Conservation (phyloP, 2,888 invertebrate genomes). For the Sceliomorpha sp. region DNA sequence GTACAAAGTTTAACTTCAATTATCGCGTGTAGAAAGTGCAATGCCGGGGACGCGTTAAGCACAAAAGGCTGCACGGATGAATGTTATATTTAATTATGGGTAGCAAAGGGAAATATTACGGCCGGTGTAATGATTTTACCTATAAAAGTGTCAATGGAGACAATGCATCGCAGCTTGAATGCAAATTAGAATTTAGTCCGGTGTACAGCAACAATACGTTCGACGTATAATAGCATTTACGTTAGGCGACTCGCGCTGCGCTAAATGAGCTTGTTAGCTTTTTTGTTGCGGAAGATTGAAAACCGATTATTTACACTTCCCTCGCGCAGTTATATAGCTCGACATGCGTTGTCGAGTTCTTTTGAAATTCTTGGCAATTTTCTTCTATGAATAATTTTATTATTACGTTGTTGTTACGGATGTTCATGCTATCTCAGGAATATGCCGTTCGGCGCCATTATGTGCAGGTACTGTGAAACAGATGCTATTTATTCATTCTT, state of each 20-base stretch:
- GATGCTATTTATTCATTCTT: constrained; percentile 9
- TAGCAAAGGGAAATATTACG: neutral
- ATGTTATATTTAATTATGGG: constrained; percentile 5
- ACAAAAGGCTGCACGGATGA: constrained; percentile 37
- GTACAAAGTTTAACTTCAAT: neutral
- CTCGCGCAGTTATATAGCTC: too few species aligned
- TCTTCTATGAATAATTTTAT: constrained; percentile 49
- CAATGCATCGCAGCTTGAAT: too few species aligned
- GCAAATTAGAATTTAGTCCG: neutral
- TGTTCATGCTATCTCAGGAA: constrained; percentile 79
- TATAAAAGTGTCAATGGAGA: neutral
- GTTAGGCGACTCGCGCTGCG: too few species aligned
- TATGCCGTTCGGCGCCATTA: constrained; percentile 81
- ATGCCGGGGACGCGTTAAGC: constrained; percentile 16
- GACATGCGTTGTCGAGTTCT: too few species aligned
- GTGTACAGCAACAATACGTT: too few species aligned
- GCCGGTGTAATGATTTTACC: neutral
- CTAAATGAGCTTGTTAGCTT: neutral
- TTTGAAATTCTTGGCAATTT: constrained; percentile 17
- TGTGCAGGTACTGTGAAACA: constrained; percentile 79
- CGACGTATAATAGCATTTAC: too few species aligned
- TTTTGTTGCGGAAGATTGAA: too few species aligned
- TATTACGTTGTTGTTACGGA: constrained; percentile 57
- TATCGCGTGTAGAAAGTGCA: constrained; percentile 33
- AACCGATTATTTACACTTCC: too few species aligned